These are phyloP conservation scores for Diogma glabrata DNA, from an alignment of 2,888 invertebrate species.

Conservation along the genomic window DNA sequence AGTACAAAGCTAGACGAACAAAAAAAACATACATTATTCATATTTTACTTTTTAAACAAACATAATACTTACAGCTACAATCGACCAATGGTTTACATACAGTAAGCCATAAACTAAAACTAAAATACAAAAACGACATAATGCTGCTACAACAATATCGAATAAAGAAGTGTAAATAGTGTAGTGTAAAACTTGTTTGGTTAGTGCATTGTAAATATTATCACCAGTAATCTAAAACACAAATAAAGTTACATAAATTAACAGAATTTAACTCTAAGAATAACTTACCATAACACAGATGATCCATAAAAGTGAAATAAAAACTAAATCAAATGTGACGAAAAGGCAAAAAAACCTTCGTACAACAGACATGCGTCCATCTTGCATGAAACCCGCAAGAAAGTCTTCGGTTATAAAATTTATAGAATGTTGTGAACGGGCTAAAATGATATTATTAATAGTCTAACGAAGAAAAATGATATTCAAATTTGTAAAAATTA, in stretches of 20 bases:
- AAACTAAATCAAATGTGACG: slow-evolving; percentile 78
- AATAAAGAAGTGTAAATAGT: slow-evolving; percentile 71
- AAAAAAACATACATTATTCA: slow-evolving; percentile 33
- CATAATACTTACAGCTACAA: slow-evolving; percentile 72
- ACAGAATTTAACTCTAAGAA: slow-evolving; percentile 7
- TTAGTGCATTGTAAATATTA: slow-evolving; percentile 57
- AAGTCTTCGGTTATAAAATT: slow-evolving; percentile 53
- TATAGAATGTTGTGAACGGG: slow-evolving; percentile 40
- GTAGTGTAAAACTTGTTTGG: slow-evolving; percentile 67
- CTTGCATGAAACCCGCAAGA: slow-evolving; percentile 51
- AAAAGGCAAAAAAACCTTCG: slow-evolving; percentile 82
- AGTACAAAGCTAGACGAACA: slow-evolving; percentile 77
- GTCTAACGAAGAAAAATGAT: too few species aligned
- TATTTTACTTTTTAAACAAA: too few species aligned
- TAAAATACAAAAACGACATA: slow-evolving; percentile 61
- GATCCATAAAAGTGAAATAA: slow-evolving; percentile 80
- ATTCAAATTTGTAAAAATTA: too few species aligned
- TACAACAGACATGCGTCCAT: slow-evolving; percentile 71
- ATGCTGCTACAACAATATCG: slow-evolving; percentile 71
- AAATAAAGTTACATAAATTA: slow-evolving; percentile 16
- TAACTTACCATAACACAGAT: slow-evolving; percentile 72
- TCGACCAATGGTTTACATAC: slow-evolving; percentile 75
- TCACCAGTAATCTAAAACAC: slow-evolving; percentile 65
- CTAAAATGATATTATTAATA: too few species aligned
- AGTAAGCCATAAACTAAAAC: slow-evolving; percentile 72